These are phyloP conservation scores for Trididemnum nubilum DNA, from an alignment of 23 tunicate genomes.

Conservation along the genomic window DNA sequence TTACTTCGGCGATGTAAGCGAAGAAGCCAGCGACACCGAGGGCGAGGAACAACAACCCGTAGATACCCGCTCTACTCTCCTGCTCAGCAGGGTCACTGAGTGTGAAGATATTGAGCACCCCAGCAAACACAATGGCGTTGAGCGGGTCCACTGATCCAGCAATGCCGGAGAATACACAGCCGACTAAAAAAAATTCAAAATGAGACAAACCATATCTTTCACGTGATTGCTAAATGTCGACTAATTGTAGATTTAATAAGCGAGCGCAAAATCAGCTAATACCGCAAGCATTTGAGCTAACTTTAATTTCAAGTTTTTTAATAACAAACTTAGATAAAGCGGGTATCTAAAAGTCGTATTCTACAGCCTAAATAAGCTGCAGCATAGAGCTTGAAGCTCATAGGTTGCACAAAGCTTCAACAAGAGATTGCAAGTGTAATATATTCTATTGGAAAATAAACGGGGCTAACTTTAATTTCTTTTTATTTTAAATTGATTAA, in stretches of 20 bases:
- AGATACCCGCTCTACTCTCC: constrained; percentile 31
- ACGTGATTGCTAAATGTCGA: no score
- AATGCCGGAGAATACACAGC: constrained; percentile 60
- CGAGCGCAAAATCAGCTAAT: background rate
- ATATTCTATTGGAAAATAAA: no score
- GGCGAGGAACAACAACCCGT: constrained; percentile 49
- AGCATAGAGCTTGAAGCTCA: background rate
- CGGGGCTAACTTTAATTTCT: no score
- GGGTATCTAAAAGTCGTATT: no score
- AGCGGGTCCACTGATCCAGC: constrained; percentile 93
- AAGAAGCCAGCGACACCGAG: constrained; percentile 72
- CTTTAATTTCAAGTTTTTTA: no score
- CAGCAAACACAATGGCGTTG: constrained; percentile 88
- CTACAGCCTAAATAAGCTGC: background rate
- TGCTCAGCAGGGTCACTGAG: constrained; percentile 58
- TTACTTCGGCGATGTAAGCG: constrained; percentile 60
- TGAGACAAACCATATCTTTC: no score
- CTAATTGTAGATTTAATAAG: no score
- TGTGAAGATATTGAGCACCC: constrained; percentile 75
- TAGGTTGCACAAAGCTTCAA: no score
- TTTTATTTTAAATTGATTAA: no score
- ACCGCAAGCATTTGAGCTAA: no score
- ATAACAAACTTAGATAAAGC: no score
- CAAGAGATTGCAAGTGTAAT: no score
- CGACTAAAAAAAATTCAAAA: constrained; percentile 55